Evolutionary conservation across 2,113 vertebrate species (phyloP).

Genomic region (Salvator merianae): DNA sequence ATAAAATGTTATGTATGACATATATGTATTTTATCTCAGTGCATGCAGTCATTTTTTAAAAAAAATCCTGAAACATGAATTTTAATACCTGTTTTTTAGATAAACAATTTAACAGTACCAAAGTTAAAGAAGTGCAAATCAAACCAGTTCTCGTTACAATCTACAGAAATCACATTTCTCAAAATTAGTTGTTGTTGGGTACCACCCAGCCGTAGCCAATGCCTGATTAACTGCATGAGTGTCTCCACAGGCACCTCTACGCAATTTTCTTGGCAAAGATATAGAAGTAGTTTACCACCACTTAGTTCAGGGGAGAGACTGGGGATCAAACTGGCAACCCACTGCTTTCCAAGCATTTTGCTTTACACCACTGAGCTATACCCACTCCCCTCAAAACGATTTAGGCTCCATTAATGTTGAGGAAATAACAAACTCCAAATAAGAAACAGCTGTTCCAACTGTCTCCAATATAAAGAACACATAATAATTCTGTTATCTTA

Average conservation of each 20-base stretch:
- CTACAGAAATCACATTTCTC: not conserved
- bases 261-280: too few relatives aligned
- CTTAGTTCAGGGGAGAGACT: too few relatives aligned
- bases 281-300: too few relatives aligned
- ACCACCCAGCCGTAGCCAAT: too few relatives aligned
- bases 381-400: not conserved
- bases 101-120: not conserved
- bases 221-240: too few relatives aligned
- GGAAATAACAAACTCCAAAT: not conserved
- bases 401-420: too few relatives aligned
- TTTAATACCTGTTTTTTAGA: not conserved
- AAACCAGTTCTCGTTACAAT: not conserved
- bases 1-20: too few relatives aligned
- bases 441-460: not conserved
- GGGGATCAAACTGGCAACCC: too few relatives aligned
- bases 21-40: not conserved
- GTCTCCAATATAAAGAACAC: not conserved
- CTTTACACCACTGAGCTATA: too few relatives aligned
- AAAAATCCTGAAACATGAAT: not conserved
- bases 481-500: not conserved
- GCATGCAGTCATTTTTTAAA: not conserved
- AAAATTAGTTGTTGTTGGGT: not conserved
- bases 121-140: not conserved
- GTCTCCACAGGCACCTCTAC: too few relatives aligned
- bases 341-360: too few relatives aligned